A percentile compares a stretch with the other conserved stretches of the same genome.
These are phyloP conservation scores for Gallirallus australis DNA, from an alignment of 2,797 vertebrate species.

Conservation along the genomic window DNA sequence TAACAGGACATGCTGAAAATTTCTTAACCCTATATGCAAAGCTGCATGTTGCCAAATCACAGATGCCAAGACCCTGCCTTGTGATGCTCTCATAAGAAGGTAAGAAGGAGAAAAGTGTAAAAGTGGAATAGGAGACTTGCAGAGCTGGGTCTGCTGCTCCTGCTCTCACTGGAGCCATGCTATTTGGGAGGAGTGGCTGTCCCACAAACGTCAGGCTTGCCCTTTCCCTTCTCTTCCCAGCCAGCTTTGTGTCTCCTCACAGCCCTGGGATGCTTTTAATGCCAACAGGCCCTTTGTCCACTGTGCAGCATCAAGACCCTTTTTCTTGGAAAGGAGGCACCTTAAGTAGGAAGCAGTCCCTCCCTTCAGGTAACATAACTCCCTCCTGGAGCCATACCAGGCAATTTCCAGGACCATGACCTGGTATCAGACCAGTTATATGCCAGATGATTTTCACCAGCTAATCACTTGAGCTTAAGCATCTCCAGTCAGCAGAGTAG, in stretches of 20 bases:
- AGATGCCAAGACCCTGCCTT: background rate
- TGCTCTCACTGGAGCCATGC: background rate
- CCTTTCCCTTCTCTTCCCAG: background rate
- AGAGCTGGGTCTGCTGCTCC: background rate
- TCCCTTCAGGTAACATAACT: background rate
- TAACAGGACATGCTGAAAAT: background rate
- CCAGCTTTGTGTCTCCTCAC: background rate
- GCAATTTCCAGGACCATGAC: background rate
- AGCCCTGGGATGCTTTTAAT: background rate
- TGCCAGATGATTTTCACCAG: background rate
- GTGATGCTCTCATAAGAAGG: background rate
- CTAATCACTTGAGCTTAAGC: background rate
- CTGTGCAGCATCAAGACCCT: background rate
- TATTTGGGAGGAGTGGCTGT: background rate
- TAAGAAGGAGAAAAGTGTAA: background rate
- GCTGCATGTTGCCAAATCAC: background rate
- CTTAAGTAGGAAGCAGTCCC: background rate
- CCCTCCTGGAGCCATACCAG: background rate
- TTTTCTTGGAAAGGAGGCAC: background rate
- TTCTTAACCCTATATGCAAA: background rate
- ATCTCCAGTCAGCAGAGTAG: background rate
- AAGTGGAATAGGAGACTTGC: background rate
- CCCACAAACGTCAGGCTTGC: rapidly evolving
- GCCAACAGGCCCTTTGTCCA: background rate
- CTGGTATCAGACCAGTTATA: background rate